Base-by-base conservation (phyloP, 1,140 invertebrate species). In the Drosophila navojoa region DNA sequence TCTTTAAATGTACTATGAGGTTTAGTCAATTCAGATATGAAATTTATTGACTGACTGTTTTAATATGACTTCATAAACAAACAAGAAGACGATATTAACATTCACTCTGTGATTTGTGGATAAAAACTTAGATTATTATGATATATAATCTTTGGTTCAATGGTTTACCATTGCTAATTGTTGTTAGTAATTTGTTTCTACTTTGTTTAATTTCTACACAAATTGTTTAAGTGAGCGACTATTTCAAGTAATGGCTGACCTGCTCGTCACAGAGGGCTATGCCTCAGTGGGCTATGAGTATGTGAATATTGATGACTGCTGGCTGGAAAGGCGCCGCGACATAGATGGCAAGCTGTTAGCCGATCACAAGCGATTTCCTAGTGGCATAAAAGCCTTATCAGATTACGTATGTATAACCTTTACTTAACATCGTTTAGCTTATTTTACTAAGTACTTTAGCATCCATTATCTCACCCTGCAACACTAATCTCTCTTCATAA, bases 281-380 rank as follows among this genome's bases (percentile, higher is more conserved):
- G 96, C 96, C 19, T 95, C 95, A 25, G 95, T 94, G 5, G 98
- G 98, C 22, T 99, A 99, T 92, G 95, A 98, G 90, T 98, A 98
- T 90, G 95, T 99, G 59, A 98, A 98, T 91, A 95, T 99, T 58
- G 98, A 99, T 91, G 98, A 99, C 92, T 99, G 98, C 92, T 99
- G 98, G 98, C 92, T 97, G 62, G 96, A 97, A 74, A 95, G 96
- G 77, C 94, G 96, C 62, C 93, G 98, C 49, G 95, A 96, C 85
- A 90, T 93, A 10, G 92, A 94, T 75, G 97, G 97, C 16, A 94
- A 95, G 72, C 94, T 99, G n/a, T 95, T 97, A 64, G 94, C 98
- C 7, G 98, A 99, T 92, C 94, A 95, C 50, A 93, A 95, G 66
- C 92, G 98, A 73, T 99, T 99, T 93, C 98, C 98, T 2, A 96